Base-by-base conservation (phyloP, 37 sponge, comb jelly and placozoan genomes). In the Ephydatia muelleri region DNA sequence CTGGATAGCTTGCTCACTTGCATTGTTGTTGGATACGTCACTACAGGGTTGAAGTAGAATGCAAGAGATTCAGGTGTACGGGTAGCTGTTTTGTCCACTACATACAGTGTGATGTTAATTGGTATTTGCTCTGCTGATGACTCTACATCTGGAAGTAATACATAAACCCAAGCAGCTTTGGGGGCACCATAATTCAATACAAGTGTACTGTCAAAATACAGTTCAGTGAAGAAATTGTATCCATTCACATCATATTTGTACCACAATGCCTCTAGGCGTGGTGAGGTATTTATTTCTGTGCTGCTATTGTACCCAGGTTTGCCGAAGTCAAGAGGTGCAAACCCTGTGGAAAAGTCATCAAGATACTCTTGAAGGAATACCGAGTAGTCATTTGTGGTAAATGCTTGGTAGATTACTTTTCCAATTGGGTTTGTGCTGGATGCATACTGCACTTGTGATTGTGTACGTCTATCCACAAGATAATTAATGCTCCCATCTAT, bases 21-120 rank as follows among this genome's bases (percentile, higher is more conserved):
- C 83, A 88, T 82, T 22, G 33, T 40, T 75, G 74, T 47, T 28
- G 84, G 36, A 57, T 78, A 11, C 0, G 23, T 35, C 0, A 84
- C 33, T 16, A 72, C 30, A 39, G 84, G 84, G 11, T 89, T 70
- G 70, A 89, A 83, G 30, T 57, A 37, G 16, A 89, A 36, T 23
- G 71, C 38, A 11, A 89, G 32, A 1, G 89, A 84, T 71, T 89
- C 89, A 2, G 92, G 92, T 36, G 79, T 79, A 21, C 92, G 65
- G n/a, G 91, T 91, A 39, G 92, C 49, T 2, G 88, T 84, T 78
- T 88, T 88, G 75, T 88, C 79, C 0, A 69, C 37, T 0, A 90
- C 19, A 70, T 80, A 89, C 25, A 89, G 47, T 28, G 85, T 75
- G 0, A 84, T 57, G 22, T 67, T 65, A 5, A 89, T 48, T 28